Conservation (phyloP, 2,797 vertebrate genomes). For the Rhyacichthys aspro region DNA sequence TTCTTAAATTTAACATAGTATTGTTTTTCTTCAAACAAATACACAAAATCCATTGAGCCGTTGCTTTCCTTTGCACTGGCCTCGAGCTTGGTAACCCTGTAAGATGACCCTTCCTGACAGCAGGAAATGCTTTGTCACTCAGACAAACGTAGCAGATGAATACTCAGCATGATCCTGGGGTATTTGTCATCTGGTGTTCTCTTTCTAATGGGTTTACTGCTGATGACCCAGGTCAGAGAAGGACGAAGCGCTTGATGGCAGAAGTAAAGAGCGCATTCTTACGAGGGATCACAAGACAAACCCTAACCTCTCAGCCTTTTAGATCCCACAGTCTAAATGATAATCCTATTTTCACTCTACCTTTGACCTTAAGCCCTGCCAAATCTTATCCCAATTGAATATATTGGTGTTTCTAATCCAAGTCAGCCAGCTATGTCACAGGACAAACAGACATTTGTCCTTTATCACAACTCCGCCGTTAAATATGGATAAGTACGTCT, state of each 20-base stretch:
- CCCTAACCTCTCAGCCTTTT: slow-evolving; percentile 22
- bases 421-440: slow-evolving; percentile 1
- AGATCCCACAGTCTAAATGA: slow-evolving; percentile 27
- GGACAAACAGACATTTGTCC: slow-evolving; percentile 7
- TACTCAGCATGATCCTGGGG: slow-evolving; percentile 68
- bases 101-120: slow-evolving; percentile 55
- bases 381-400: slow-evolving; percentile 25
- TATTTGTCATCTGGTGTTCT: slow-evolving; percentile 74
- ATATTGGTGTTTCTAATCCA: slow-evolving; percentile 19
- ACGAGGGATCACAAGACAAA: slow-evolving; percentile 27
- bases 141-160: slow-evolving; percentile 70
- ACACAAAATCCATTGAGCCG: slow-evolving; percentile 1
- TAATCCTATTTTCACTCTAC: slow-evolving; percentile 26
- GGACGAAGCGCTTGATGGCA: slow-evolving; percentile 48
- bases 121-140: slow-evolving; percentile 70
- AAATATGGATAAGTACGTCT: slow-evolving; percentile 33
- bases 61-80: slow-evolving; percentile 25
- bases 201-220: slow-evolving; percentile 72
- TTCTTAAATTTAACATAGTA: background rate
- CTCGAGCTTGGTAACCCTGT: slow-evolving; percentile 47
- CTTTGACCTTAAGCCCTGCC: slow-evolving; percentile 20
- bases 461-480: slow-evolving; percentile 22
- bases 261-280: slow-evolving; percentile 47
- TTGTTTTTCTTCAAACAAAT: background rate
- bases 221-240: slow-evolving; percentile 67